Base-by-base conservation (phyloP, 2,113 vertebrate genomes). In the Dascyllus trimaculatus region DNA sequence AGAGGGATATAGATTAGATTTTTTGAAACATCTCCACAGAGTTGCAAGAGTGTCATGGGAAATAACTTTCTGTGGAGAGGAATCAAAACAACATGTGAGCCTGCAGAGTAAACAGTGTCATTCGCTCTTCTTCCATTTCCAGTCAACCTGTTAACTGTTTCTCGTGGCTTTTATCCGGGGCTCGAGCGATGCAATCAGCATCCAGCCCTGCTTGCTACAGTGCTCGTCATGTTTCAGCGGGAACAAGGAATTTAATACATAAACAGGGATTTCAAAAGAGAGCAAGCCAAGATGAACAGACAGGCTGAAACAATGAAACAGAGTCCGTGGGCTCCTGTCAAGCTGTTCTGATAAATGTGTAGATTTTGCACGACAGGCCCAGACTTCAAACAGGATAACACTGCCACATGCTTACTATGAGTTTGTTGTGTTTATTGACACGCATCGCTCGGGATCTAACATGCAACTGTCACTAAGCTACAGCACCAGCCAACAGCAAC, bases 91-190 rank as follows among this genome's bases (percentile, higher is more conserved):
- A 59, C 66, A 86, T 40, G 66, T 22, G 58, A 52, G 67, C 54
- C 35, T 57, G 35, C 54, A 78, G 56, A 54, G 35, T 61, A 80
- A 81, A 86, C 74, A 70, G 1, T 68, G 24, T 1, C 49, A 65
- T 62, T 70, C 49, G 13, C 29, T 13, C 32, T n/a, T 25, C 43
- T 40, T 32, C 18, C 18, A 25, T 76, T 76, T 54, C 46, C 83
- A 81, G 61, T 84, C 78, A 82, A 75, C 75, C 85, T 71, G n/a
- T 45, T 68, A 5, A 67, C 13, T 8, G 40, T 60, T 56, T 64
- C 40, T 0, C n/a, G 9, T n/a, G 18, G n/a, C 32, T 25, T 45
- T 2, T 51, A 29, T 59, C 4, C 2, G 56, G 25, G 13, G 4
- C 9, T 71, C 67, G 14, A 62, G 29, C 18, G 19, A 53, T 22